A percentile compares a stretch with the other conserved stretches of the same genome.
Evolutionary conservation across 1,140 invertebrate species (phyloP).

Genomic region (Zaprionus kolodkinae): DNA sequence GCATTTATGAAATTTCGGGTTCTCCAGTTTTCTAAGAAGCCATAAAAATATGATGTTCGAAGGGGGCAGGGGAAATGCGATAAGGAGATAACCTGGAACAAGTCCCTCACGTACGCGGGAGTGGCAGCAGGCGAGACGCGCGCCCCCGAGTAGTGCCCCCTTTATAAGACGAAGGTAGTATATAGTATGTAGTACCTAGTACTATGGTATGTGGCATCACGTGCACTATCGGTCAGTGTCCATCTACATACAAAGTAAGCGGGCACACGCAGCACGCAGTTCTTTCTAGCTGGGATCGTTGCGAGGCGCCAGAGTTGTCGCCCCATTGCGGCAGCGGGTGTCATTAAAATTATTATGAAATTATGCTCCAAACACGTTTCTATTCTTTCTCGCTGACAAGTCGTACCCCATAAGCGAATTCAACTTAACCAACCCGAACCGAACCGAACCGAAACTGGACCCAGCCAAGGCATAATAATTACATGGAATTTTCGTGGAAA

Average conservation of each 20-base stretch:
- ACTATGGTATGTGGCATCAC: constrained; percentile 41
- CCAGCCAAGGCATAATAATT: constrained; percentile 58
- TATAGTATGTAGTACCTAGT: background rate
- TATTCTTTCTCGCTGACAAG: constrained; percentile 28
- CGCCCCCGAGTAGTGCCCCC: constrained; percentile 9
- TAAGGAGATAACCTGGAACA: constrained; percentile 37
- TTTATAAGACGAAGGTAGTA: constrained; percentile 17
- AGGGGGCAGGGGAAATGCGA: constrained; percentile 1
- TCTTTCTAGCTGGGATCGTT: constrained; percentile 37
- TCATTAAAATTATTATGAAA: constrained; percentile 42
- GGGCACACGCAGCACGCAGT: constrained; percentile 23
- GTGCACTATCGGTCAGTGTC: constrained; percentile 47
- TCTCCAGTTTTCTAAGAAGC: constrained; percentile 64
- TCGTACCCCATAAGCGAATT: background rate
- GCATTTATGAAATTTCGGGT: constrained; percentile 55
- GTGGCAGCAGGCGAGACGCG: constrained; percentile 44
- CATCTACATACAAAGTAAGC: constrained; percentile 44
- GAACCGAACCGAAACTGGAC: constrained; percentile 14
- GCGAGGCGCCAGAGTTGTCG: constrained; percentile 46
- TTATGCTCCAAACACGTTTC: constrained; percentile 56
- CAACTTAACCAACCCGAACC: constrained; percentile 13
- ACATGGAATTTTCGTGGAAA: constrained; percentile 77
- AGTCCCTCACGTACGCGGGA: constrained; percentile 55
- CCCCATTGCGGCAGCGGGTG: constrained; percentile 1
- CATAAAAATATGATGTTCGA: constrained; percentile 73